Evolutionary conservation across 2,113 vertebrate species (phyloP), one percentile per base, ranked within the genome.

Genomic region (Elaphurus davidianus): DNA sequence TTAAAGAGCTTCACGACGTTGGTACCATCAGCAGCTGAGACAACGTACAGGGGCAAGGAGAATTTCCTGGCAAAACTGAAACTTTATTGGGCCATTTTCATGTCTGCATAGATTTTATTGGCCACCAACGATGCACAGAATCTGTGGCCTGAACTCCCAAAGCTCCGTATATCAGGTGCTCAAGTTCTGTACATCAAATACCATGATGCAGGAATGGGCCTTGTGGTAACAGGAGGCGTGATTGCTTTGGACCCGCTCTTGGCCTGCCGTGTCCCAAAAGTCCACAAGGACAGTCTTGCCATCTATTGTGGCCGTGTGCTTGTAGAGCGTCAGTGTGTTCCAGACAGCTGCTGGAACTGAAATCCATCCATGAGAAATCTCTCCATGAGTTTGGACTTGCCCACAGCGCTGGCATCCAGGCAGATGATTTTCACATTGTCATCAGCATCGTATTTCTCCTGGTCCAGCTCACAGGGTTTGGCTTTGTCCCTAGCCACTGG

Each of bases 1-100:
- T 99, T 99, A 98, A 99, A 99, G 98, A 99, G 98, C 99, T 99
- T 99, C 33, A 99, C 99, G 1, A 99, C 99, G 0, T 99, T 99
- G 78, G 99, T 99, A 64, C 99, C 99, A 71, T 99, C 99, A 1
- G 99, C 99, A 43, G 99, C 99, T 52, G 99, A 99, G 25, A 99
- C 99, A 82, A 99, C 99, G 98, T 99, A 99, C 96, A 99, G 99
- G 7, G 99, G 99, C 67, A 99, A 99, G 45, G 98, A 99, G 94
- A 99, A 99, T 98, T 99, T 99, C 98, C 99, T 99, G 33, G 99
- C 99, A 96, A 99, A 99, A 98, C 96, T 99, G 98, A 99, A 99
- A 97, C 98, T 99, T 98, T 99, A 99, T 95, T 99, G 99, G 21
- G 99, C 99, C 97, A 99, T 98, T 95, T 99, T 99, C 98, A 99